A percentile compares a stretch with the other conserved stretches of the same genome.
These are phyloP conservation scores for Drosophila nannoptera DNA, from an alignment of 1,140 invertebrate genomes.

Conservation along the genomic window DNA sequence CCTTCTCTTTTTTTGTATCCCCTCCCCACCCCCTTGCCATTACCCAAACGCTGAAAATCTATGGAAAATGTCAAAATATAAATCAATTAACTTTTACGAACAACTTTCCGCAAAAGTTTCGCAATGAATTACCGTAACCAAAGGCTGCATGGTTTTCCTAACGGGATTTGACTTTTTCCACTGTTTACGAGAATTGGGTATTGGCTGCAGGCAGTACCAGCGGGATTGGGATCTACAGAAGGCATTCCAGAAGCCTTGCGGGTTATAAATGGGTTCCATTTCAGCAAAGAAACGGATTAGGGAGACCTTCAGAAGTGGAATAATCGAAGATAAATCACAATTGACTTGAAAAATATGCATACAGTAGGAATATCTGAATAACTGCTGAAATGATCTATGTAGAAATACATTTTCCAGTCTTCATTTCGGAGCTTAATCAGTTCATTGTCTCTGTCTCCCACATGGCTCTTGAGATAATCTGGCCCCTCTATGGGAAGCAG, in stretches of 20 bases:
- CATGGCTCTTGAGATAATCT: too few relatives aligned
- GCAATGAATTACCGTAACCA: slow-evolving; percentile 41
- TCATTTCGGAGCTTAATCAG: too few relatives aligned
- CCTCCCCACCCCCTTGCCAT: slow-evolving; percentile 15
- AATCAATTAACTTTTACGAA: slow-evolving; percentile 71
- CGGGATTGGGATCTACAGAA: not conserved
- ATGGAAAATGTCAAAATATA: slow-evolving; percentile 70
- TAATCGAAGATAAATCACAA: too few relatives aligned
- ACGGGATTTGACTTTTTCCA: slow-evolving; percentile 1
- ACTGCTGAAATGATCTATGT: too few relatives aligned
- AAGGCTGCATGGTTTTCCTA: not conserved
- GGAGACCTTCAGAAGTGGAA: too few relatives aligned
- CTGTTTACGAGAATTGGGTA: slow-evolving; percentile 9
- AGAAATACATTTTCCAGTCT: too few relatives aligned
- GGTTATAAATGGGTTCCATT: too few relatives aligned
- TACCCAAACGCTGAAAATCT: not conserved
- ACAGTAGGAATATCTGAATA: too few relatives aligned
- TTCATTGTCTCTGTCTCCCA: too few relatives aligned
- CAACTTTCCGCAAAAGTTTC: slow-evolving; percentile 55
- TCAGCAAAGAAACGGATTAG: too few relatives aligned
- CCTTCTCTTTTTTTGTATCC: slow-evolving; percentile 42
- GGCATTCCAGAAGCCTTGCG: not conserved
- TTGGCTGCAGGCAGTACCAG: not conserved
- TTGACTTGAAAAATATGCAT: too few relatives aligned
- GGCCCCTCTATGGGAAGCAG: too few relatives aligned